Percentiles rank a stretch among this genome's conserved stretches.
These are phyloP conservation scores for Pomatostomus ruficeps DNA, from an alignment of 2,113 vertebrate species.

Conservation along the genomic window DNA sequence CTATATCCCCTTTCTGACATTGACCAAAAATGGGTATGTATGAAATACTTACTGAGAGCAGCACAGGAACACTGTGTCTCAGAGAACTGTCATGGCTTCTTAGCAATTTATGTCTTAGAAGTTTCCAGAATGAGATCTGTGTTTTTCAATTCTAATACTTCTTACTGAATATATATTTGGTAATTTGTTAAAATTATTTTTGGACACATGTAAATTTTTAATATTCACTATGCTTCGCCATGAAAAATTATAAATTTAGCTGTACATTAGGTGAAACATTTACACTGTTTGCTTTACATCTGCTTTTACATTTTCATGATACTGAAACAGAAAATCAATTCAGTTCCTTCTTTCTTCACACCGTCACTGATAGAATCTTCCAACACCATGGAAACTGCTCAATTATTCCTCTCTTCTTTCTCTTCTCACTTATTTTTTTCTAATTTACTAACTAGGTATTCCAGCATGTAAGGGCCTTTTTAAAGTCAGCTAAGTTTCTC, in stretches of 20 bases:
- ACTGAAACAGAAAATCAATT: not conserved
- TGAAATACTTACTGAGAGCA: not conserved
- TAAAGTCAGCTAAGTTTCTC: not conserved
- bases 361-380: not conserved
- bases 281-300: not conserved
- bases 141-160: not conserved
- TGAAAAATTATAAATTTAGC: not conserved
- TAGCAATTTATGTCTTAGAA: not conserved
- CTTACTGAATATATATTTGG: not conserved
- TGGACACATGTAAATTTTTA: not conserved
- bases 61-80: not conserved
- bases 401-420: not conserved
- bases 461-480: not conserved
- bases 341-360: not conserved
- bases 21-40: not conserved
- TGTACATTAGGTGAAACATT: not conserved
- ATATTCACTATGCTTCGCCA: not conserved
- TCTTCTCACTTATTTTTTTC: not conserved
- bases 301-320: not conserved
- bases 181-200: not conserved
- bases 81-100: not conserved
- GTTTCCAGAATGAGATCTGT: not conserved
- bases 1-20: not conserved
- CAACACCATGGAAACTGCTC: not conserved
- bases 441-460: not conserved